These are phyloP conservation scores for Trissolcus basalis DNA, from an alignment of 1,140 invertebrate genomes.

Conservation along the genomic window DNA sequence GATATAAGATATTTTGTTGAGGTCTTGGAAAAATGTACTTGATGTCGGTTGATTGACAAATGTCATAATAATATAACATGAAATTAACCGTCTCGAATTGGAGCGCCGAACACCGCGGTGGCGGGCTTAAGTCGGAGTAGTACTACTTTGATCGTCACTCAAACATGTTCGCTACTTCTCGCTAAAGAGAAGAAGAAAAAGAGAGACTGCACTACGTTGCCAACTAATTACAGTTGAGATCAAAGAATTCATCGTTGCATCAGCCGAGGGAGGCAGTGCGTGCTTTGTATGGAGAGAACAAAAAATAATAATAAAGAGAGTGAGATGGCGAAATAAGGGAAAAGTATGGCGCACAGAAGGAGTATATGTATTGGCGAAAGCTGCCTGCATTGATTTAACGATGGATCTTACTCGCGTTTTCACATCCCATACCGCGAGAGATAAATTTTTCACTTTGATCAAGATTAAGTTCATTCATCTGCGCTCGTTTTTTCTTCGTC, in stretches of 20 bases:
- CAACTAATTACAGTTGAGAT: conserved; percentile 75
- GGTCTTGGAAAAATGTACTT: too few species aligned
- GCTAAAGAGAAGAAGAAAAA: conserved; percentile 41
- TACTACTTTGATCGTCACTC: conserved; percentile 74
- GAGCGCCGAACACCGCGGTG: conserved; percentile 25
- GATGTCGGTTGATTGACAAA: too few species aligned
- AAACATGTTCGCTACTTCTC: conserved; percentile 72
- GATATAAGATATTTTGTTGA: too few species aligned
- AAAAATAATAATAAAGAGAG: conserved; percentile 21
- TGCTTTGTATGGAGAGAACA: conserved; percentile 48
- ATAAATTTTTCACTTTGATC: conserved; percentile 38
- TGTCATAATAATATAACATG: background rate
- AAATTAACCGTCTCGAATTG: conserved; percentile 45
- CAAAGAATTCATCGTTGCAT: conserved; percentile 73
- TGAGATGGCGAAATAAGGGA: conserved; percentile 9
- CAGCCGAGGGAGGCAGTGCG: conserved; percentile 55
- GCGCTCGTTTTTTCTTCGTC: conserved; percentile 1
- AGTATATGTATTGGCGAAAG: conserved; percentile 23
- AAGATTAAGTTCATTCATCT: conserved; percentile 31
- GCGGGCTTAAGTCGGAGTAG: conserved; percentile 61
- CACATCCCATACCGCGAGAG: conserved; percentile 6
- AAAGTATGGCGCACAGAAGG: conserved; percentile 10
- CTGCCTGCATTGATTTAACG: conserved; percentile 18
- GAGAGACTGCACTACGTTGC: conserved; percentile 49
- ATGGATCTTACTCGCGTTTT: conserved; percentile 27